phyloP scores from a whole-genome alignment of 2,888 invertebrate genomes.

The Phyllotreta striolata region DNA sequence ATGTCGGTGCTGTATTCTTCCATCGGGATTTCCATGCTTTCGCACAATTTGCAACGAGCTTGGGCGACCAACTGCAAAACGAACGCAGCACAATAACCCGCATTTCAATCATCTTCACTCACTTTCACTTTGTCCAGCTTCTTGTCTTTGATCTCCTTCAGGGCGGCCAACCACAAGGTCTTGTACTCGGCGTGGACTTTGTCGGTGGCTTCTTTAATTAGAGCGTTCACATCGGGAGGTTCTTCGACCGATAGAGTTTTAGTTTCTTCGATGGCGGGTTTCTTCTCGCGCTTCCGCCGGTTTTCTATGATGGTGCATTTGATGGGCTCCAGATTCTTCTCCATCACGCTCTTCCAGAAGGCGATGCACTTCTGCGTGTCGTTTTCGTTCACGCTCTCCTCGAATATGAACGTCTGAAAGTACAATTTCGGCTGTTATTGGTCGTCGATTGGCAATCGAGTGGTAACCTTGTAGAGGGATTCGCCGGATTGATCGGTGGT shows the following conservation, averaged over 20 bases:
- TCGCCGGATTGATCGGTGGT: constrained; percentile 46
- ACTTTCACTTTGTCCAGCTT: constrained; percentile 47
- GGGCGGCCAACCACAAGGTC: constrained; percentile 42
- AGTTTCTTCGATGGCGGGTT: neutral
- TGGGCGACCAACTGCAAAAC: constrained; percentile 38
- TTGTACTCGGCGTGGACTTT: constrained; percentile 38
- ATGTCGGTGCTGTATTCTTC: constrained; percentile 26
- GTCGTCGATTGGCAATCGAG: no score
- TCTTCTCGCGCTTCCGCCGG: constrained; percentile 21
- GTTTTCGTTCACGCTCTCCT: constrained; percentile 43
- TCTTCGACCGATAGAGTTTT: constrained; percentile 6
- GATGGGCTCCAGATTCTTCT: constrained; percentile 49
- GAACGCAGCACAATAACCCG: neutral
- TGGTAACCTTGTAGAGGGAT: constrained; percentile 47
- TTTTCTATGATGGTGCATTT: constrained; percentile 49
- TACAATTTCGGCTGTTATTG: neutral
- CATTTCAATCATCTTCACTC: neutral
- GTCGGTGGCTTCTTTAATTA: constrained; percentile 22
- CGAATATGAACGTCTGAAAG: constrained; percentile 48
- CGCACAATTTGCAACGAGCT: constrained; percentile 40
- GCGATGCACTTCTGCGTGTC: constrained; percentile 51
- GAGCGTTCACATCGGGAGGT: constrained; percentile 3
- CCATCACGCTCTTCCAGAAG: constrained; percentile 51
- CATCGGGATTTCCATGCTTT: constrained; percentile 25
- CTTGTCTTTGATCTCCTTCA: constrained; percentile 46